These are phyloP conservation scores for Aplodontia rufa DNA, from an alignment of 2,113 vertebrate species.

Conservation along the genomic window DNA sequence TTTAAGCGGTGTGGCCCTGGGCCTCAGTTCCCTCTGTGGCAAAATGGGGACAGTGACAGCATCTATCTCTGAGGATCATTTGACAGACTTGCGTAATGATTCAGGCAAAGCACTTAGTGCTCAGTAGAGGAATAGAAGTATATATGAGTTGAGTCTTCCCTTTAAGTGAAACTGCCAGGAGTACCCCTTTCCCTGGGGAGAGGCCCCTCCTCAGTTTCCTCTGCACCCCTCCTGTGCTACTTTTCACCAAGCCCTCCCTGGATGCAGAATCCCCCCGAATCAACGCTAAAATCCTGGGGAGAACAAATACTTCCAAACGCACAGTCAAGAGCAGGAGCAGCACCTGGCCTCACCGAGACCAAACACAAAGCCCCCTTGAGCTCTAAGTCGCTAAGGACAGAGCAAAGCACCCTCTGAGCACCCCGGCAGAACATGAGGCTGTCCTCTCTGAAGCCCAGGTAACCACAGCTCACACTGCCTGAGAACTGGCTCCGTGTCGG, in stretches of 20 bases:
- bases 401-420: neutral
- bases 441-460: neutral
- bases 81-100: neutral
- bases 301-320: neutral
- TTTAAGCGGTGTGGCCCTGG: neutral
- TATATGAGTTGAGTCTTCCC: neutral
- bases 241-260: neutral
- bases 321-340: neutral
- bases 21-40: neutral
- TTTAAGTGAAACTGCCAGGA: neutral
- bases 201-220: neutral
- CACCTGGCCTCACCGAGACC: neutral
- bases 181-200: neutral
- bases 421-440: neutral
- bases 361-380: neutral
- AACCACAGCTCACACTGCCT: fast-evolving
- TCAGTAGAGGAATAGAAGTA: neutral
- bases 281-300: neutral
- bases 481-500: fast-evolving
- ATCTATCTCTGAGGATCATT: neutral
- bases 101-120: too few relatives aligned
- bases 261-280: neutral
- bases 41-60: neutral
- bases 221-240: neutral
- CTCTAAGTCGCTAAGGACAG: neutral